A percentile compares a stretch with the other conserved stretches of the same genome.
Evolutionary conservation across 2,797 vertebrate genomes (phyloP).

Genomic region (Eulemur coronatus): DNA sequence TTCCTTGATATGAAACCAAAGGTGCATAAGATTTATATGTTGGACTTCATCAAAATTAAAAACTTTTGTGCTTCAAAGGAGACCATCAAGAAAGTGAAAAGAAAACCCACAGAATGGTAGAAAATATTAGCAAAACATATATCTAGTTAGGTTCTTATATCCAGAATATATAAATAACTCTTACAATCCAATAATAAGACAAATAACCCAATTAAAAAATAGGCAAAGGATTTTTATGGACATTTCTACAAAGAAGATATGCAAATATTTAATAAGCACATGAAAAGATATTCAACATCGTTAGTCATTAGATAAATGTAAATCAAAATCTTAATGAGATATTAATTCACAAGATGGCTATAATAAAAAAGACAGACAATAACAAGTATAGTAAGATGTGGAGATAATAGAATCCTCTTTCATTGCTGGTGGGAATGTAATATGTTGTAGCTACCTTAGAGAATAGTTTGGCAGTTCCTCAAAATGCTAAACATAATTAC

Average conservation of each 20-base stretch:
- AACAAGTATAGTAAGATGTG: background rate
- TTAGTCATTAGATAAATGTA: background rate
- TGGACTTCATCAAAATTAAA: background rate
- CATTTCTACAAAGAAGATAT: background rate
- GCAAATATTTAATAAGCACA: background rate
- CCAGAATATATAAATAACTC: background rate
- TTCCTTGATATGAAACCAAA: background rate
- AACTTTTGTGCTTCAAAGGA: background rate
- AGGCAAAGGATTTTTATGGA: background rate
- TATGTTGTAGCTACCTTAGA: background rate
- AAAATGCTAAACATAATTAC: background rate
- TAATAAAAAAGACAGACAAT: background rate
- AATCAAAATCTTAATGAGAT: background rate
- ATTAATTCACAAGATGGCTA: background rate
- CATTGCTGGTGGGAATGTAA: background rate
- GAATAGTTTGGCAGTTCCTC: background rate
- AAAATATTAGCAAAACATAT: background rate
- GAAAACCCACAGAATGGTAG: background rate
- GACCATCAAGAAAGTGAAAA: background rate
- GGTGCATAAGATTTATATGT: background rate
- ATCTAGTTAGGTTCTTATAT: background rate
- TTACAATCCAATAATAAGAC: background rate
- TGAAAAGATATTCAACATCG: background rate
- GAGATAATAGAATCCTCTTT: background rate
- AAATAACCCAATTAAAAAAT: background rate